Evolutionary conservation across 92 coral and sea anemone species (phyloP), one percentile per base, ranked within the genome.

Genomic region (Phenganax marumi): DNA sequence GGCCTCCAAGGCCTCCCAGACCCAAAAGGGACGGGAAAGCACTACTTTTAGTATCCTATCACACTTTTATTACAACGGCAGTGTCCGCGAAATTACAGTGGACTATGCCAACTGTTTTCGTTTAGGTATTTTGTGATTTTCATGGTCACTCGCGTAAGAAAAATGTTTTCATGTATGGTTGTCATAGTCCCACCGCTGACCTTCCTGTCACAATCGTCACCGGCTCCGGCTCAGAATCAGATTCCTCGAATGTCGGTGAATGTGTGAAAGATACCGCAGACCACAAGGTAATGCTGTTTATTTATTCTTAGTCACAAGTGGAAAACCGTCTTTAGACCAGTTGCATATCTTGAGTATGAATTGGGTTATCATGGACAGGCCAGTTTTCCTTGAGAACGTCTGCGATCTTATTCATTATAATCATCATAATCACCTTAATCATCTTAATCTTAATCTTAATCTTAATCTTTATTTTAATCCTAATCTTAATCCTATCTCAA

Each of bases 71-170:
- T 33, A 33, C 43, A 33, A 33, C 43, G 43, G 43, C 4, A 24
- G 47, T 12, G 78, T 57, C 12, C 64, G 21, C 12, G 12, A 8
- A 62, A 24, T 56, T 13, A 19, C 63, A 56, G 63, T 13, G 1
- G 17, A 56, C 21, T n/a, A 8, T 33, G 0, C 68, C 77, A 7
- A 46, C 22, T 33, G 13, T 43, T 69, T 22, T 50, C 22, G 23
- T 74, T 68, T 11, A 94, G 98, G 98, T 94, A 47, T 94, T 88
- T 77, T 94, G 98, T 50, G 98, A 94, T 86, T 92, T 94, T 22
- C 98, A 94, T 51, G 98, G 98, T 10, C 98, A 94, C 63, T 94
- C 98, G 12, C 93, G 98, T 0, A 94, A 94, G 87, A 94, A 94
- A 91, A 94, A 94, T 77, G 98, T 94, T 57, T 94, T 94, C 74